phyloP scores from a whole-genome alignment of 1,140 invertebrate species.

The Hermetia illucens region DNA sequence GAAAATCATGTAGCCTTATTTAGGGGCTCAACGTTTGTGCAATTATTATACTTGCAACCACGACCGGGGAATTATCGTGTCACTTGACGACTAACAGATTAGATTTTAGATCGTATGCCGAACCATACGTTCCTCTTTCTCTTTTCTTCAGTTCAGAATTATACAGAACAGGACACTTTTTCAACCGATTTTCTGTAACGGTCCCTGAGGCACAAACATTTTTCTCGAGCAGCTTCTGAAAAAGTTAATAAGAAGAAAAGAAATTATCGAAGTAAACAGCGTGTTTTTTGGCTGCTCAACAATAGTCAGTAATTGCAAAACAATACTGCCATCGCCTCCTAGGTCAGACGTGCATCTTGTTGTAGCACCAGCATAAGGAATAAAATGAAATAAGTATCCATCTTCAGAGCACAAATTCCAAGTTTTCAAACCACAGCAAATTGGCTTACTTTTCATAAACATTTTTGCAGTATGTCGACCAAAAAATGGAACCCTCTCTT shows the following conservation, averaged over 20 bases:
- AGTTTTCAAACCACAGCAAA: slow-evolving; percentile 33
- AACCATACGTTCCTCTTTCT: too few species aligned
- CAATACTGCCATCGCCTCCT: not conserved
- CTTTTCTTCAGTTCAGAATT: too few species aligned
- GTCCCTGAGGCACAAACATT: not conserved
- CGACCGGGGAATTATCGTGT: too few species aligned
- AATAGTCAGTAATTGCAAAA: not conserved
- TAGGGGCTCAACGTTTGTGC: too few species aligned
- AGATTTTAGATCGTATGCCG: too few species aligned
- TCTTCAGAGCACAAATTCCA: slow-evolving; percentile 12
- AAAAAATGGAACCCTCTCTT: slow-evolving; percentile 36
- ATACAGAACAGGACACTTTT: too few species aligned
- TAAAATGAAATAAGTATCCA: not conserved
- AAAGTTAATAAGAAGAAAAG: not conserved
- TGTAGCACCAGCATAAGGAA: not conserved
- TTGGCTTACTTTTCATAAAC: slow-evolving; percentile 33
- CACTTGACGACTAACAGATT: too few species aligned
- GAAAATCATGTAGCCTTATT: too few species aligned
- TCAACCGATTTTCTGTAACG: not conserved
- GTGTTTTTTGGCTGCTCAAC: not conserved
- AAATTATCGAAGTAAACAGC: not conserved
- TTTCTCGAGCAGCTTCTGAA: not conserved
- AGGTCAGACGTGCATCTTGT: not conserved
- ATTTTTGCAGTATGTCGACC: slow-evolving; percentile 33
- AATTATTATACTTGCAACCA: too few species aligned